Evolutionary conservation across 1,140 invertebrate species (phyloP).

Genomic region (Sycobia sp.): DNA sequence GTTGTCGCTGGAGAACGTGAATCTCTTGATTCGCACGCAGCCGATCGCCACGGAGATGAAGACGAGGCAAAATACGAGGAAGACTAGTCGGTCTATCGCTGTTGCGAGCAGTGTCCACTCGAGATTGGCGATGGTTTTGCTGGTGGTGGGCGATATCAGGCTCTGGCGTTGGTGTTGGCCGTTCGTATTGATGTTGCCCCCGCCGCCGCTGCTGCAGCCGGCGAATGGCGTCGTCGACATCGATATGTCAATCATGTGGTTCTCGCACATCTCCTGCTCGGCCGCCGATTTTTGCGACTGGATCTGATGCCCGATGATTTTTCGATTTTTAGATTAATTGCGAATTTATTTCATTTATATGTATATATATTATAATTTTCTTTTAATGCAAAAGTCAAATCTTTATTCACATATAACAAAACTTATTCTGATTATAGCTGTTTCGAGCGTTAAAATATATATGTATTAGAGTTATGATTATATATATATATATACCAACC

Average conservation of each 20-base stretch:
- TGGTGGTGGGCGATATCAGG: slow-evolving; percentile 36
- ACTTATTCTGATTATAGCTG: too few species aligned
- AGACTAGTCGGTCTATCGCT: slow-evolving; percentile 66
- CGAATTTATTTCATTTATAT: background rate
- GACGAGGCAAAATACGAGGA: slow-evolving; percentile 62
- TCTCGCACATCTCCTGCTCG: slow-evolving; percentile 57
- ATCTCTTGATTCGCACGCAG: slow-evolving; percentile 45
- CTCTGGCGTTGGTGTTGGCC: slow-evolving; percentile 43
- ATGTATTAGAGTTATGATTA: too few species aligned
- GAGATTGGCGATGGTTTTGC: slow-evolving; percentile 48
- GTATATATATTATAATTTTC: background rate
- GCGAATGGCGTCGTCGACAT: slow-evolving; percentile 41
- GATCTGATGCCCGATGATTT: slow-evolving; percentile 43
- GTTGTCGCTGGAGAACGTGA: slow-evolving; percentile 27
- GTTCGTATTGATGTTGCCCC: slow-evolving; percentile 52
- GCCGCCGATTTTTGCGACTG: slow-evolving; percentile 42
- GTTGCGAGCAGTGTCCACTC: slow-evolving; percentile 68
- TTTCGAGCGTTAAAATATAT: too few species aligned
- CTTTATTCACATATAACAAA: background rate
- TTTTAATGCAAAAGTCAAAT: background rate
- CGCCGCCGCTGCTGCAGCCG: too few species aligned
- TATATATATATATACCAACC: slow-evolving; percentile 29
- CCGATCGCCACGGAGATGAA: slow-evolving; percentile 61
- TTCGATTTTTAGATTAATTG: background rate
- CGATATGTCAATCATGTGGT: slow-evolving; percentile 41